A percentile compares a stretch with the other conserved stretches of the same genome.
Conservation (phyloP, 1,140 invertebrate species). For the Triops longicaudatus region DNA sequence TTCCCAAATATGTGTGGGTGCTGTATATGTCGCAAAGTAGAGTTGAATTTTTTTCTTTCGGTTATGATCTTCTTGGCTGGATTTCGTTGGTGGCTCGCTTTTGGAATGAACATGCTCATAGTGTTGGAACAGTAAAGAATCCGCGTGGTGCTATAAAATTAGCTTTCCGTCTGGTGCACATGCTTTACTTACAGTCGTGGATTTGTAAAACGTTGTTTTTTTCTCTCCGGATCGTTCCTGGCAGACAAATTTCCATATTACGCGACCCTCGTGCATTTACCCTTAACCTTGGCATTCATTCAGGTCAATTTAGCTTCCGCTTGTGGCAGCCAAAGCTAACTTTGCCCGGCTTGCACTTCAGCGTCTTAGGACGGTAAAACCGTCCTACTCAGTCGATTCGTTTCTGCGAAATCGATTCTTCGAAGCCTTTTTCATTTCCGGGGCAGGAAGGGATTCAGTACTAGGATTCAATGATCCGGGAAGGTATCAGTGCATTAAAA, state of each 20-base stretch:
- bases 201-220: not conserved
- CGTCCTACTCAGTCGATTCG: too few species aligned
- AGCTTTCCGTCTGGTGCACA: constrained; percentile 2
- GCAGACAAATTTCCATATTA: not conserved
- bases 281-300: constrained; percentile 12
- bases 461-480: too few species aligned
- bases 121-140: too few species aligned
- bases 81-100: too few species aligned
- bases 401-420: too few species aligned
- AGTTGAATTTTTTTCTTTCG: too few species aligned
- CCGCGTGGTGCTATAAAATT: not conserved
- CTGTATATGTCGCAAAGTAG: not conserved
- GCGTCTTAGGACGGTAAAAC: not conserved
- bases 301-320: not conserved
- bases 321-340: not conserved
- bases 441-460: too few species aligned
- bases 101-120: too few species aligned
- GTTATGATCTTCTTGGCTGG: too few species aligned
- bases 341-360: not conserved
- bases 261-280: not conserved
- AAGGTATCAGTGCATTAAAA: too few species aligned
- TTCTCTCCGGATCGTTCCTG: too few species aligned
- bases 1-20: not conserved
- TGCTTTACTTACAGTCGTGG: not conserved
- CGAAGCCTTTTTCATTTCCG: too few species aligned